Evolutionary conservation across 2,888 invertebrate genomes (phyloP), one percentile per base, ranked within the genome.

Genomic region (Eudemis profundana): DNA sequence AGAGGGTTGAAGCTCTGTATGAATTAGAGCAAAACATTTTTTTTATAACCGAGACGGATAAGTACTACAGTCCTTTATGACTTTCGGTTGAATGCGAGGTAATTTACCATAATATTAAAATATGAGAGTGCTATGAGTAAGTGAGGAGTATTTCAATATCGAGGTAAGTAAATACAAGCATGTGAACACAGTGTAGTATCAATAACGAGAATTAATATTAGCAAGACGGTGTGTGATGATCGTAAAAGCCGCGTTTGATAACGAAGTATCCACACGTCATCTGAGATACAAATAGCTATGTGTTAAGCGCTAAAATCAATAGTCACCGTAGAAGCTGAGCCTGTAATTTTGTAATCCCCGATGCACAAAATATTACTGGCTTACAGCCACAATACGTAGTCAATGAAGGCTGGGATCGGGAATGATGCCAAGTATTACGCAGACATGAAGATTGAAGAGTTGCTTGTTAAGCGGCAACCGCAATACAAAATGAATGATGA

Each of bases 361-460:
- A 78, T 84, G 79, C 80, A 83, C 77, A 82, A 78, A 79, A 81
- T 80, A 82, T 81, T 78, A 79, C 82, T 87, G 85, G 85, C 85
- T 81, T 79, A 74, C 76, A 77, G 85, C 84, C 84, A 87, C 79
- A 77, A 83, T 81, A 77, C 71, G 66, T 74, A 79, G 60, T 74
- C 70, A 79, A 83, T 79, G 78, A 81, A 81, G 77, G 82, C 78
- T 78, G 73, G 74, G 72, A 70, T 77, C 68, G 81, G 79, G 79
- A 84, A 75, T 82, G 81, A 83, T 87, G 88, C 88, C 89, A 89
- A 89, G 76, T 84, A 83, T 84, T 85, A 85, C 76, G 77, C 82
- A 82, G 79, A 74, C 75, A 72, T 67, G 70, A 81, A 81, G 78
- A 82, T 82, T 81, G 77, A 84, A 83, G 78, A 80, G 78, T 79